Evolutionary conservation across 2,888 invertebrate genomes (phyloP), one percentile per base, ranked within the genome.

Genomic region (Drosophila paucipuncta): DNA sequence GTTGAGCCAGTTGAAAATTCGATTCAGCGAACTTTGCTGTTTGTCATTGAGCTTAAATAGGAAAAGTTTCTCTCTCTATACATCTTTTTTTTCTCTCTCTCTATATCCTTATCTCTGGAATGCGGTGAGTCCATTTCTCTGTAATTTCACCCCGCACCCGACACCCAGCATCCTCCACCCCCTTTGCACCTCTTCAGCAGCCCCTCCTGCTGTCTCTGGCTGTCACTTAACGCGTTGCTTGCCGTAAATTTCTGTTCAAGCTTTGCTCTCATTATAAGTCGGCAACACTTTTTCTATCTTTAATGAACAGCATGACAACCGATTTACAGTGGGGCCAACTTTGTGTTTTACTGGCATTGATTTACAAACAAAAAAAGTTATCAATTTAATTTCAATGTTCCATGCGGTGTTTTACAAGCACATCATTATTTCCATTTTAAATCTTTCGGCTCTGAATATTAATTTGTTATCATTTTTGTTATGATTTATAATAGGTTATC

Each of bases 221-320:
- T 43, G 68, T 83, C 79, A 83, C 82, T 81, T 81, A 74, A 61
- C 62, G 71, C 53, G 76, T 39, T 70, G 76, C 68, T 71, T 73
- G 76, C 74, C 83, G 80, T 72, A 80, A 81, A 83, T 80, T 82
- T 72, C 60, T 75, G 78, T 65, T 78, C 78, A 82, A 79, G 82
- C 74, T 83, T 77, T 72, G 72, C 77, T 73, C 83, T 90, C 89
- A 85, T 90, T 90, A 89, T 83, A 85, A 84, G 76, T 82, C 86
- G 76, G 86, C 89, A 79, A 76, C 85, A 80, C 81, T 81, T 78
- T 78, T 78, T 61, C 68, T 59, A 61, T 68, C 69, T 68, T 73
- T 83, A 83, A 86, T 77, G 77, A 86, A 78, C 69, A 72, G 69
- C 50, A 39, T 53, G 62, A 28, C 71, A 49, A 65, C 28, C 53